Evolutionary conservation across 2,113 vertebrate genomes (phyloP).

Genomic region (Tympanuchus pallidicinctus): DNA sequence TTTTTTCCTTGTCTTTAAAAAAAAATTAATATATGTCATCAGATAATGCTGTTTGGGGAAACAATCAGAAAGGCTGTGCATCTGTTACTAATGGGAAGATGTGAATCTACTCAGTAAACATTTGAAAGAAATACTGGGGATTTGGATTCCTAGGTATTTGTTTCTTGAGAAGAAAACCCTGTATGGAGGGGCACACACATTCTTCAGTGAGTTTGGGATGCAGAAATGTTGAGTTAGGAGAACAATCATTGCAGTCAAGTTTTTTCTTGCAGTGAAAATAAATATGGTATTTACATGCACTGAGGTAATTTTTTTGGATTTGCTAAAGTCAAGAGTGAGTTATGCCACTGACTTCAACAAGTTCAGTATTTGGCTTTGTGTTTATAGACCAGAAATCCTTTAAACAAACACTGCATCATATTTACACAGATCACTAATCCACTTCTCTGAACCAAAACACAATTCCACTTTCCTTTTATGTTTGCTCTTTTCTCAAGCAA

Average conservation of each 20-base stretch:
- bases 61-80: neutral
- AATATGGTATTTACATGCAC: neutral
- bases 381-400: constrained; percentile 20
- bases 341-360: neutral
- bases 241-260: neutral
- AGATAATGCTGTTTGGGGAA: neutral
- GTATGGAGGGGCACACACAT: fast-evolving
- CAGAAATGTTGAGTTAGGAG: neutral
- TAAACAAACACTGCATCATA: constrained; percentile 11
- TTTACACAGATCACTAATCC: constrained; percentile 17
- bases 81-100: neutral
- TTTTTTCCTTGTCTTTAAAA: neutral
- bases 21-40: neutral
- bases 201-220: neutral
- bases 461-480: neutral
- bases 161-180: neutral
- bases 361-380: neutral
- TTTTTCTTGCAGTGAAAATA: neutral
- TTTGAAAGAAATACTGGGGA: neutral
- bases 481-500: constrained; percentile 23
- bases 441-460: neutral
- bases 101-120: neutral
- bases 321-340: neutral
- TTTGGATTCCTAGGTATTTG: neutral
- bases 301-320: neutral